Conservation (phyloP, 1,140 invertebrate genomes). For the Drosophila grimshawi region DNA sequence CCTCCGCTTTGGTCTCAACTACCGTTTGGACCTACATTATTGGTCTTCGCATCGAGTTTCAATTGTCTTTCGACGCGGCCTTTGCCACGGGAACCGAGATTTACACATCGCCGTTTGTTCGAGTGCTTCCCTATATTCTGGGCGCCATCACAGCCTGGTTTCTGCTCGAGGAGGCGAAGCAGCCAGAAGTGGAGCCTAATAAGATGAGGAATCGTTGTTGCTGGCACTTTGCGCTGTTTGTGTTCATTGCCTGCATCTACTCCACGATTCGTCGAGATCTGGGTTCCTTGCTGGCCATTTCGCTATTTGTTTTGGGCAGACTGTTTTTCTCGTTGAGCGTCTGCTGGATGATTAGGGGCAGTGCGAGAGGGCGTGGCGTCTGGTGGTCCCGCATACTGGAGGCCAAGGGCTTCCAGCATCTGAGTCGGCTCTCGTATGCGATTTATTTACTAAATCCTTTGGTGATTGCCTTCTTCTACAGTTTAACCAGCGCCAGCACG, state of each 20-base stretch:
- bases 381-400: conserved; percentile 82
- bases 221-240: conserved; percentile 71
- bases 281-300: conserved; percentile 61
- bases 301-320: conserved; percentile 74
- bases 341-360: conserved; percentile 83
- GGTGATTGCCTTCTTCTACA: conserved; percentile 76
- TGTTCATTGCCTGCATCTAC: conserved; percentile 78
- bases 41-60: conserved; percentile 68
- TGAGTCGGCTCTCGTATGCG: conserved; percentile 81
- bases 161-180: conserved; percentile 42
- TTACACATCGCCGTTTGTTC: conserved; percentile 81
- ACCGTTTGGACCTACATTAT: conserved; percentile 69
- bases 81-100: conserved; percentile 81
- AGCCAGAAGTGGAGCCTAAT: conserved; percentile 33
- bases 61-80: conserved; percentile 77
- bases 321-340: conserved; percentile 74
- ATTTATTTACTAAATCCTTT: conserved; percentile 83
- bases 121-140: conserved; percentile 76
- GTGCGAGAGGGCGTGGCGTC: conserved; percentile 66
- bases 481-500: conserved; percentile 71
- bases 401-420: conserved; percentile 79
- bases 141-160: conserved; percentile 73
- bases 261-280: conserved; percentile 77
- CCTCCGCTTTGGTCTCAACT: conserved; percentile 48
- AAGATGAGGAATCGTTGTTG: conserved; percentile 60